Base-by-base conservation (phyloP, 2,797 vertebrate species). In the Rhabdophis nuchalis region DNA sequence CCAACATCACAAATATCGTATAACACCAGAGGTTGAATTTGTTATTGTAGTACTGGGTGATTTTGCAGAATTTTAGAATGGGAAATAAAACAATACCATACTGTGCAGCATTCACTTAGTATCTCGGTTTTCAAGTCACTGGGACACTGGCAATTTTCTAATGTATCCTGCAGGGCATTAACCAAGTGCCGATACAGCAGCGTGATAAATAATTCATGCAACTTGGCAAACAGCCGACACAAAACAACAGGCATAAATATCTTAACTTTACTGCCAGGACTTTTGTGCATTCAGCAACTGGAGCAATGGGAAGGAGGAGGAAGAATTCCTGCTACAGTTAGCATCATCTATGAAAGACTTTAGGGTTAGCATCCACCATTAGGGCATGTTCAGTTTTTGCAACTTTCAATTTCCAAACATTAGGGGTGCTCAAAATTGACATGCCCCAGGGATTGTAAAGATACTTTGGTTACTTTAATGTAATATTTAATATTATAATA, bases 131-230 rank as follows among this genome's bases (percentile, higher is more conserved):
- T 58, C 27, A 23, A 46, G 54, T 23, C 25, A 46, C 36, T 72
- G 68, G 72, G 53, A 61, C 61, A 82, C 85, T 36, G 53, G 89
- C 29, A 92, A 41, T 90, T 90, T 92, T 87, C 87, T 82, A 93
- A 88, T 88, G 68, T 53, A 88, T 68, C 86, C 46, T 57, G 13
- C 56, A 88, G 89, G 86, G 89, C 56, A 93, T 93, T 93, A 93
- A 90, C 85, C 92, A 85, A 68, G 56, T 93, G 86, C 64, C 36
- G 32, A 93, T 90, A 57, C 53, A 87, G 61, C 85, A 93, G 50
- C 18, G 5, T 68, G 53, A 93, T 88, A 93, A 93, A 93, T 93
- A 88, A 93, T 93, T 60, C 56, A 87, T 85, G 32, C 86, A 46
- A 50, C 64, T 90, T 90, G 89, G 89, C 92, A 85, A 82, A 88